Conservation (phyloP, 35 echinoderm and acorn worm species). For the Apostichopus japonicus region DNA sequence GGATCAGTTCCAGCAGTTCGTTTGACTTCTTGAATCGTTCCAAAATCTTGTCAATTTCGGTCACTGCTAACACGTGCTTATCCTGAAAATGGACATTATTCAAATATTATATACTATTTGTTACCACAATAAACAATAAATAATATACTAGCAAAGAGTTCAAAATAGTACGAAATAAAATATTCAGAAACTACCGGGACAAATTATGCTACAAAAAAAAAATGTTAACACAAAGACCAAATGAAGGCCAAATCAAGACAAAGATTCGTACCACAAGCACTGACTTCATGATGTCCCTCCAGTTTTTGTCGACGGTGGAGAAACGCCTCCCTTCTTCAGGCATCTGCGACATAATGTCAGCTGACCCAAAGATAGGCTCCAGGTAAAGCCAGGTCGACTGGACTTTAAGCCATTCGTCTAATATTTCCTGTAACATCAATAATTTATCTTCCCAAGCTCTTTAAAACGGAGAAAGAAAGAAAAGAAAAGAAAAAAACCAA, state of each 20-base stretch:
- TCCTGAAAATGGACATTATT: constrained; percentile 58
- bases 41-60: constrained; percentile 98
- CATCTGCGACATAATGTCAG: constrained; percentile 99
- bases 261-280: constrained; percentile 78
- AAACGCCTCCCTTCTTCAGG: constrained; percentile 96
- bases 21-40: constrained; percentile 99
- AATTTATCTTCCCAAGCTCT: constrained; percentile 95
- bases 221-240: too few species aligned
- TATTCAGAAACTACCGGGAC: neutral
- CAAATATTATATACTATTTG: too few species aligned
- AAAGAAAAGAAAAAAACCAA: too few species aligned
- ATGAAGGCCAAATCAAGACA: too few species aligned
- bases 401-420: constrained; percentile 99
- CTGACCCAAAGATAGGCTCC: constrained; percentile 99
- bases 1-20: constrained; percentile 95
- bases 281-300: constrained; percentile 99
- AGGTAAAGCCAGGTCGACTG: constrained; percentile 99
- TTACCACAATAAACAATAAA: neutral
- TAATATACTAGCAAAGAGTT: neutral
- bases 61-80: constrained; percentile 96
- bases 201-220: too few species aligned
- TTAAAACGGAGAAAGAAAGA: too few species aligned
- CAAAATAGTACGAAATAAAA: neutral
- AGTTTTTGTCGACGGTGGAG: constrained; percentile 98
- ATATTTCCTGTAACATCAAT: constrained; percentile 91